Evolutionary conservation across 2,888 invertebrate genomes (phyloP).

Genomic region (Bimastos eiseni): DNA sequence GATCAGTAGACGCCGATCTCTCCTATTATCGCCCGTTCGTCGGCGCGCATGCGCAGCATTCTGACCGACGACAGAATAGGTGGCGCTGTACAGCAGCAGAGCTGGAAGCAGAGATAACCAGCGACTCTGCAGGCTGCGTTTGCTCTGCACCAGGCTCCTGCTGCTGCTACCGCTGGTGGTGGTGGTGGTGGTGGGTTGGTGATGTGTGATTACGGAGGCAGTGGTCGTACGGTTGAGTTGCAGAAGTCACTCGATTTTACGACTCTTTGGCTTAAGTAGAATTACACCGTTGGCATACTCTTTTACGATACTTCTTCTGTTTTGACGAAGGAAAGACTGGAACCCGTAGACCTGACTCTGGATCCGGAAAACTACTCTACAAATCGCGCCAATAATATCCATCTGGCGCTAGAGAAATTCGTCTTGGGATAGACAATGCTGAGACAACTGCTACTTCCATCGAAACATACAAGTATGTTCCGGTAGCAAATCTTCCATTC

Average conservation of each 20-base stretch:
- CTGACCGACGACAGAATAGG: background rate
- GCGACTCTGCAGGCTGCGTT: background rate
- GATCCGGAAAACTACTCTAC: background rate
- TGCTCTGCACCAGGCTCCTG: background rate
- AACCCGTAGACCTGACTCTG: no score
- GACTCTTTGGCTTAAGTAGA: background rate
- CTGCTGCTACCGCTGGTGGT: background rate
- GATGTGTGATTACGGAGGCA: background rate
- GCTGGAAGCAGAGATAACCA: background rate
- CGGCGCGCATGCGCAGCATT: background rate
- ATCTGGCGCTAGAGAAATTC: background rate
- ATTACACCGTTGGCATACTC: background rate
- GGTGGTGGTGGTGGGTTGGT: background rate
- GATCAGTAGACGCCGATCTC: background rate
- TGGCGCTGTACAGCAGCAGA: background rate
- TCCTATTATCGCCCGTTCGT: background rate
- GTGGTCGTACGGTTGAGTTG: no score
- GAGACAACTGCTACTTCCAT: background rate
- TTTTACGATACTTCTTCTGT: background rate
- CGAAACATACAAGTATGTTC: background rate
- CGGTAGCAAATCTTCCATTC: background rate
- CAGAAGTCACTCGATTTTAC: background rate
- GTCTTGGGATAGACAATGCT: background rate
- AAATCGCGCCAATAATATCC: background rate
- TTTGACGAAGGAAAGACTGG: background rate